A percentile compares a stretch with the other conserved stretches of the same genome.
These are phyloP conservation scores for Panopea generosa DNA, from an alignment of 2,888 invertebrate species.

Conservation along the genomic window DNA sequence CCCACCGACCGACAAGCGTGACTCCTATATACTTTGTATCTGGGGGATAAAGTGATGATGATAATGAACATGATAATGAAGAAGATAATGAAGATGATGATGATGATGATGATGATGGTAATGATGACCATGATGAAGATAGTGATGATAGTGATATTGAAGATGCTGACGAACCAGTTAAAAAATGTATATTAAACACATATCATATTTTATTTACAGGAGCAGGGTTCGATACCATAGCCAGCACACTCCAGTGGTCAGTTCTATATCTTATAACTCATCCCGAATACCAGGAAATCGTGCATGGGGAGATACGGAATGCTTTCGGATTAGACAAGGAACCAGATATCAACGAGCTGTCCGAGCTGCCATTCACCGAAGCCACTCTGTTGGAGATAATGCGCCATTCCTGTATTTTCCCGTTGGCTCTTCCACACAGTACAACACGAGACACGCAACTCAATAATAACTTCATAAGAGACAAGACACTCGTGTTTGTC, in stretches of 20 bases:
- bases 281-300: constrained; percentile 73
- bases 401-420: constrained; percentile 77
- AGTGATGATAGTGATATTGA: too few species aligned
- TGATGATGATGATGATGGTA: too few species aligned
- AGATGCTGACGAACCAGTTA: too few species aligned
- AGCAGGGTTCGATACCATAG: constrained; percentile 81
- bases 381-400: constrained; percentile 76
- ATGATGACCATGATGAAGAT: too few species aligned
- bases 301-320: constrained; percentile 74
- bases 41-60: too few species aligned
- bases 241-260: constrained; percentile 78
- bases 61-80: too few species aligned
- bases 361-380: constrained; percentile 74
- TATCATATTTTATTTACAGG: constrained; percentile 33
- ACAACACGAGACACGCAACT: constrained; percentile 73
- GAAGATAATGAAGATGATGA: too few species aligned
- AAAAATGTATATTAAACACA: too few species aligned
- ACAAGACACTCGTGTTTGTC: constrained; percentile 75
- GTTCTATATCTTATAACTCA: constrained; percentile 76
- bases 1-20: too few species aligned
- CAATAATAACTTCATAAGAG: constrained; percentile 68
- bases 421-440: constrained; percentile 80
- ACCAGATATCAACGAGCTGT: constrained; percentile 69
- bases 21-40: too few species aligned
- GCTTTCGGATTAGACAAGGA: constrained; percentile 66